Conservation (phyloP, 1,140 invertebrate genomes). For the Dolichoris vasculosae region DNA sequence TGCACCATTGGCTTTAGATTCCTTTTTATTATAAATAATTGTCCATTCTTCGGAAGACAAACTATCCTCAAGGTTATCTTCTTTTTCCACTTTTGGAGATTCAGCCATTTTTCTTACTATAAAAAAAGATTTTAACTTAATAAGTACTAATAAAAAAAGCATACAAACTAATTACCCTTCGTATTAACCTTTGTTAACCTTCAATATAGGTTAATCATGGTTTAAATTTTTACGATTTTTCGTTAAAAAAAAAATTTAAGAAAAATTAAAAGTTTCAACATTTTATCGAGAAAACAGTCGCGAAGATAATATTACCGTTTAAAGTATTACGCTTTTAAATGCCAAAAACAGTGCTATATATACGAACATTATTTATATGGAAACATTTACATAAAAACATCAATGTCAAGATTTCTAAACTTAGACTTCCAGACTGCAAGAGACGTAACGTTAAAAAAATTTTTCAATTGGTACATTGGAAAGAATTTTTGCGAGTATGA, state of each 20-base stretch:
- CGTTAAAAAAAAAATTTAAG: neutral
- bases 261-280: neutral
- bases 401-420: neutral
- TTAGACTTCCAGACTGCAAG: neutral
- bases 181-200: neutral
- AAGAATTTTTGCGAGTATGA: neutral
- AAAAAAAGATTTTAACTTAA: neutral
- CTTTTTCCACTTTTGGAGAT: constrained; percentile 6
- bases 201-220: neutral
- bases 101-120: constrained; percentile 34
- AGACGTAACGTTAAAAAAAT: neutral
- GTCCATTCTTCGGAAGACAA: constrained; percentile 49
- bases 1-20: constrained; percentile 1
- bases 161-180: neutral
- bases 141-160: neutral
- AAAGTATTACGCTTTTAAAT: neutral
- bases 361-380: too few relatives aligned
- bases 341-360: neutral
- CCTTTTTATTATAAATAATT: constrained; percentile 46
- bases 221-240: neutral
- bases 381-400: neutral
- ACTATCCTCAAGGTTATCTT: constrained; percentile 43
- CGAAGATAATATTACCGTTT: neutral
- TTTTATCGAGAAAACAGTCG: neutral
- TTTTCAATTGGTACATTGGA: neutral